phyloP scores from a whole-genome alignment of 2,888 invertebrate species.

The Holacanthella duospinosa region DNA sequence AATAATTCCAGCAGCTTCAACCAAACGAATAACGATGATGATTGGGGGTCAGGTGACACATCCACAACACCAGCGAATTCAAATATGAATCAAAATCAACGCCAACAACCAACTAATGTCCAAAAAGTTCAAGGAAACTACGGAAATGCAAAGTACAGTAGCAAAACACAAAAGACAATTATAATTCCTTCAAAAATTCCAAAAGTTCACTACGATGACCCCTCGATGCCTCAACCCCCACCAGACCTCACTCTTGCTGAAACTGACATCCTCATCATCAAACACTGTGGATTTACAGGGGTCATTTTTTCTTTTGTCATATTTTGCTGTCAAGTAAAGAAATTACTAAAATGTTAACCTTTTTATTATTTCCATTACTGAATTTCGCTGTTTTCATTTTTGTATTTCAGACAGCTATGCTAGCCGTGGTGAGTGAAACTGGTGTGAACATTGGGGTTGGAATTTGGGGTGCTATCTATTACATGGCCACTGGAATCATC shows the following conservation, averaged over 20 bases:
- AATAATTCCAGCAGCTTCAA: neutral
- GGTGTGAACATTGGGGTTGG: slow-evolving; percentile 36
- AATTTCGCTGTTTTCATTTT: neutral
- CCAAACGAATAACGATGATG: too few relatives aligned
- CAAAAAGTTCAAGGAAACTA: too few relatives aligned
- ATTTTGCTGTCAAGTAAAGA: slow-evolving; percentile 35
- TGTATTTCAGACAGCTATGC: slow-evolving; percentile 27
- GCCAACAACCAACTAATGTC: too few relatives aligned
- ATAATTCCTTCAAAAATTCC: neutral
- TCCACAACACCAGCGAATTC: too few relatives aligned
- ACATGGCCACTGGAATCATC: slow-evolving; percentile 27
- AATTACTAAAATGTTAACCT: neutral
- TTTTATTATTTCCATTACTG: neutral
- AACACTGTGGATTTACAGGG: slow-evolving; percentile 29
- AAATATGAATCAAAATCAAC: too few relatives aligned
- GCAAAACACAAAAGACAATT: neutral
- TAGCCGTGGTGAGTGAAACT: slow-evolving; percentile 27
- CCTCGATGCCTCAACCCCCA: slow-evolving; percentile 22
- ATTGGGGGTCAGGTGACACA: neutral
- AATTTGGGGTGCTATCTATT: slow-evolving; percentile 34
- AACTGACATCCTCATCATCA: slow-evolving; percentile 34
- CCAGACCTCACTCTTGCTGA: slow-evolving; percentile 26
- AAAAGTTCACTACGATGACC: slow-evolving; percentile 12
- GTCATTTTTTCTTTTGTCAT: slow-evolving; percentile 28
- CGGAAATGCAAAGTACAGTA: neutral